Evolutionary conservation across 1,140 invertebrate species (phyloP), one percentile per base, ranked within the genome.

Genomic region (Physella acuta): DNA sequence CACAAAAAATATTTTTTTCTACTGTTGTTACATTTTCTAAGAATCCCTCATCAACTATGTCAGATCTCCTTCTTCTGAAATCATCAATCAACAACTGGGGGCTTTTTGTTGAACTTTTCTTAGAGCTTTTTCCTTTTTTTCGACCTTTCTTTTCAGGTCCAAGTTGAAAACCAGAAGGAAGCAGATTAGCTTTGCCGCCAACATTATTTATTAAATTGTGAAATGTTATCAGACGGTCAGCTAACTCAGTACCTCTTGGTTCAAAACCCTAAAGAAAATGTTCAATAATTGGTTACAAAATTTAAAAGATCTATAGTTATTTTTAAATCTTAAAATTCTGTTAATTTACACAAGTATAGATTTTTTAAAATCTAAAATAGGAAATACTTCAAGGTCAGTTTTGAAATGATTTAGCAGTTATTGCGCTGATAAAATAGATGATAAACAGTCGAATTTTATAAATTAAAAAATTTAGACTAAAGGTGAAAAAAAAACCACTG

Each of bases 201-300:
- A 89, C 87, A 75, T 91, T 90, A 77, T 93, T 90, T 56, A 91
- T 85, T 51, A 95, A 88, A 86, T 94, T 94, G 78, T 91, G 87
- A 92, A 92, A 95, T 30, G 93, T 89, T 63, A 90, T 91, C 65
- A 93, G 83, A 60, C 93, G 87, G 78, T 92, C 87, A 24, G 92
- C 89, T 78, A 95, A 87, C 55, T 87, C 84, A 16, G 94, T 95
- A 24, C 93, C 93, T 75, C 94, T 87, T n/a, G 93, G 91, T 85
- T 95, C 93, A 86, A 96, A 97, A 14, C 94, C 94, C 89, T 90
- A 71, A 16, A 73, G 81, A 77, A 70, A 69, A 67, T 68, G 71
- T 37, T 58, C 69, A 49, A 33, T 49, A 52, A 44, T 4, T 31
- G 52, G 8, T 16, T 26, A 16, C 5, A 16, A 26, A 20, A 55